Base-by-base conservation (phyloP, 1,140 invertebrate genomes). In the Drosophila murphyi region DNA sequence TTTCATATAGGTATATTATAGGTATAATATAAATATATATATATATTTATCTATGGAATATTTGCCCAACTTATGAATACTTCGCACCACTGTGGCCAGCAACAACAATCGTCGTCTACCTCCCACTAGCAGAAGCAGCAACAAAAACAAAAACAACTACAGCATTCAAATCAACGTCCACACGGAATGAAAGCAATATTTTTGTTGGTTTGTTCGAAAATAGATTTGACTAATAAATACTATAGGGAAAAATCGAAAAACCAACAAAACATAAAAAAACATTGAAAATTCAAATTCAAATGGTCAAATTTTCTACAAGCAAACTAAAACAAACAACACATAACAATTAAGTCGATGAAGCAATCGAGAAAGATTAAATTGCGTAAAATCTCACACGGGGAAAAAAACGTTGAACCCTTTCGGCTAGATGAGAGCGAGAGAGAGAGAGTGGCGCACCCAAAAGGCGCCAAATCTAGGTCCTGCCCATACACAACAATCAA, bases 181-280 rank as follows among this genome's bases (percentile, higher is more conserved):
- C 52, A 69, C 31, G 50, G 64, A 59, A 72, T 64, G 68, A 76
- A 78, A 50, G 69, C 51, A 56, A 72, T 65, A 55, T 80, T 89
- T 43, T 80, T 85, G 70, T 78, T 83, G 77, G 60, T 70, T 71
- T 61, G 65, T 82, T 91, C 83, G 78, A 91, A 91, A 91, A 91
- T 91, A 91, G 88, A 87, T 85, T 91, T 91, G 88, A 88, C 88
- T 91, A 91, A 91, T 89, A 91, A 91, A 91, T 89, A 88, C 85
- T 88, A 88, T 89, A 89, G 85, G 57, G 78, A 81, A 73, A 89
- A 78, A 80, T 85, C 74, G 77, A 80, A 81, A 78, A 77, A 61
- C 37, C 67, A 85, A 75, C 63, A 72, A 80, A 65, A 43, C 68
- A 82, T 57, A 28, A 51, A 75, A 75, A 41, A 68, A 64, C 55